A percentile compares a stretch with the other conserved stretches of the same genome.
Conservation (phyloP, 2,113 vertebrate genomes). For the Neotoma lepida region DNA sequence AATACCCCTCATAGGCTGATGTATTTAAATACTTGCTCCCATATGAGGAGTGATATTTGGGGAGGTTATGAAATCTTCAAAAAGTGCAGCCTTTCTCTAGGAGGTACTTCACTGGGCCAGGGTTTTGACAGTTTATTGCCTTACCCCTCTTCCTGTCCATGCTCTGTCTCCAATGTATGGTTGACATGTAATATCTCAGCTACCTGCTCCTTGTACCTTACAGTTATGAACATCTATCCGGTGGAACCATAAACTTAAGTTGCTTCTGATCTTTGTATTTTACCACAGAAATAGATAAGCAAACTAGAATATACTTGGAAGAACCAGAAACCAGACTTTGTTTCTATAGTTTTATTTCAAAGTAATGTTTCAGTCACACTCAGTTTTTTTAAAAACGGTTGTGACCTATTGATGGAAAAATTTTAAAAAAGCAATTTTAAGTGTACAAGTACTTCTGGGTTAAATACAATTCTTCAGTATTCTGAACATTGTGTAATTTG, state of each 20-base stretch:
- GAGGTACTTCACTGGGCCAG: no score
- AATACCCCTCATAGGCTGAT: background rate
- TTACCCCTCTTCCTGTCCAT: no score
- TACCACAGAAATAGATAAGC: background rate
- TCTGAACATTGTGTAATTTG: slow-evolving; percentile 80
- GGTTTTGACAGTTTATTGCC: no score
- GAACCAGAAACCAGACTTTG: background rate
- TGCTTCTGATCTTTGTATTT: no score
- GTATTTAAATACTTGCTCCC: background rate
- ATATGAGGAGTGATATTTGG: background rate
- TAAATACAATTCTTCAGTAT: slow-evolving; percentile 81
- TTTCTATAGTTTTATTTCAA: background rate
- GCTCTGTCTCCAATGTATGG: background rate
- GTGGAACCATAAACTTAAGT: background rate
- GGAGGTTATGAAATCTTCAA: no score
- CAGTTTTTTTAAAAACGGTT: slow-evolving; percentile 79
- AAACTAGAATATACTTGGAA: background rate
- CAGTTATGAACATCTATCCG: background rate
- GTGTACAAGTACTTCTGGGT: slow-evolving; percentile 74
- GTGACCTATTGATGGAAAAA: slow-evolving; percentile 80
- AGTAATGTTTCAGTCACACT: background rate
- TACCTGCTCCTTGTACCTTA: background rate
- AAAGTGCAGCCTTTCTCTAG: no score
- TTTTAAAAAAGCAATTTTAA: slow-evolving; percentile 74
- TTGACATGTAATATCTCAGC: background rate